These are phyloP conservation scores for Platorchestia sp. DNA, from an alignment of 1,140 invertebrate genomes.

Conservation along the genomic window DNA sequence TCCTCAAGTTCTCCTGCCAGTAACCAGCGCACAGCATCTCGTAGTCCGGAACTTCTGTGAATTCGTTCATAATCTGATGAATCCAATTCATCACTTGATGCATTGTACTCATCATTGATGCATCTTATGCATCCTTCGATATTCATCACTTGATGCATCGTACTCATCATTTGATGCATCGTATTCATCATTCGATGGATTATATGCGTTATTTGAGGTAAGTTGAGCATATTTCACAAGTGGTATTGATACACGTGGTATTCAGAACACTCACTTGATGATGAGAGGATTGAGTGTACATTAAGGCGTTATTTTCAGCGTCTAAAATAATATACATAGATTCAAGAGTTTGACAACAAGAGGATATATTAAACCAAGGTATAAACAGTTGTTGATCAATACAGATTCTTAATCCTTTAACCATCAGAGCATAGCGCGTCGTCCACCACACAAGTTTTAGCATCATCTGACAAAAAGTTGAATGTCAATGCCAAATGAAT, in stretches of 20 bases:
- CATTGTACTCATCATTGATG: no score
- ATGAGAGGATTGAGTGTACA: no score
- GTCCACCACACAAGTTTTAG: background rate
- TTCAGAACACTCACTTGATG: no score
- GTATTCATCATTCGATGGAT: no score
- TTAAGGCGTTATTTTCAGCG: no score
- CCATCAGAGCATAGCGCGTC: background rate
- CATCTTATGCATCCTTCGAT: no score
- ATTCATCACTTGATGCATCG: no score
- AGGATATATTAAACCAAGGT: no score
- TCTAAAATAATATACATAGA: no score
- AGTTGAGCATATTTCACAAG: background rate
- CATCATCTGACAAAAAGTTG: background rate
- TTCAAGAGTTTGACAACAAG: background rate
- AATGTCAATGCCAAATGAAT: background rate
- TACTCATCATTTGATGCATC: no score
- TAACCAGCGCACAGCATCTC: slow-evolving; percentile 96
- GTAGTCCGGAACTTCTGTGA: slow-evolving; percentile 91
- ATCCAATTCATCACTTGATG: no score
- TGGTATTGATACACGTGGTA: background rate
- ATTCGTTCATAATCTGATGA: slow-evolving; percentile 57
- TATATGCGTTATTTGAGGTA: background rate
- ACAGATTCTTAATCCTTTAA: background rate
- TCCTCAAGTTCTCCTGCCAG: slow-evolving; percentile 98
- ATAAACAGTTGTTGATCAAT: background rate